Base-by-base conservation (phyloP, 2,797 vertebrate genomes). In the Bradypodion pumilum region DNA sequence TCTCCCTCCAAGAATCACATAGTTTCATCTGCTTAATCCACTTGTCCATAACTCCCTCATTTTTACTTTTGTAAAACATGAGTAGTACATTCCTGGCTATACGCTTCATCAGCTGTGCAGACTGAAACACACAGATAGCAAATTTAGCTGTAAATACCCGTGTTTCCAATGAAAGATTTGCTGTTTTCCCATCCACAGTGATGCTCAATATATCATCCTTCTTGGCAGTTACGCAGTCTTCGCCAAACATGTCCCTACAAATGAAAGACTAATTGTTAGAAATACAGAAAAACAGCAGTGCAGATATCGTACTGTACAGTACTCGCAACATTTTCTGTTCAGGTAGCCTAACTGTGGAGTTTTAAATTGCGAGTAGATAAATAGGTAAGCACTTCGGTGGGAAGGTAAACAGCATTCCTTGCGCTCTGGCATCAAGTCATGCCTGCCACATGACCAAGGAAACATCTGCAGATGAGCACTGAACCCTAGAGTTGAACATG, bases 181-280 rank as follows among this genome's bases (percentile, higher is more conserved):
- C 97, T 0, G 97, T 97, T 87, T 97, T 98, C 3, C 97, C 97
- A 13, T 98, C 98, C 83, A 99, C 97, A 0, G 96, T 97, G 92
- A 99, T 91, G 0, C 94, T 96, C 35, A 98, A 80, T 44, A 94
- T 81, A 35, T 94, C 94, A 59, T 94, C 93, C 7, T 97, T 97
- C 80, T 96, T 97, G 35, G 96, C 94, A 74, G 95, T 96, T 25
- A 99, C 97, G 77, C 96, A 98, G 60, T 98, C 97, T 63, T 98
- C 97, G 78, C 98, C 98, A 88, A 99, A 99, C 97, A 99, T 98
- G 93, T 99, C 98, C 85, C 98, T 97, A 91, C 52, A 90, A 92
- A 91, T 8, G 85, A 82, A 94, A 6, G 29, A 77, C 0, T 63
- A 49, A 0, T 3, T 35, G 1, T 6, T 70, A 23, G 66, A 37